Percentiles rank a stretch among this genome's conserved stretches.
These are phyloP conservation scores for Thereva unica DNA, from an alignment of 2,888 invertebrate species.

Conservation along the genomic window DNA sequence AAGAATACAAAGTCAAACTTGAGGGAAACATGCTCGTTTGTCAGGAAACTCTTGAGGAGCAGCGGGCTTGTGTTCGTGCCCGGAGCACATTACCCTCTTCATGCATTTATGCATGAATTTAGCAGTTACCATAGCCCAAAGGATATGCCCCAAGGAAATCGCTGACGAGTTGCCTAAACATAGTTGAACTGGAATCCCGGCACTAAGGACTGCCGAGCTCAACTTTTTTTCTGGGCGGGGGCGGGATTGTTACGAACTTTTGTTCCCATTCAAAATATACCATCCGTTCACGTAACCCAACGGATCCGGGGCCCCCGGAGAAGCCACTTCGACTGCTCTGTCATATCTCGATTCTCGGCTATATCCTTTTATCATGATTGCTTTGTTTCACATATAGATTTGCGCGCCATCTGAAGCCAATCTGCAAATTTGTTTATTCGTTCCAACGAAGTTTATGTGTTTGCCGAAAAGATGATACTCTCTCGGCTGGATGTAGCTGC, in stretches of 20 bases:
- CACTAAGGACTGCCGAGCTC: too few relatives aligned
- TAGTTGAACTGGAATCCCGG: conserved; percentile 5
- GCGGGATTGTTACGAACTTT: background rate
- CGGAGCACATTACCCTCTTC: conserved; percentile 19
- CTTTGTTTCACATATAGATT: conserved; percentile 42
- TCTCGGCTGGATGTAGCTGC: conserved; percentile 24
- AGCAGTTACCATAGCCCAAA: conserved; percentile 23
- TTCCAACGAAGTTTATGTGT: conserved; percentile 32
- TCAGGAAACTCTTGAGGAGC: conserved; percentile 15
- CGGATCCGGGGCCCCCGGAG: background rate
- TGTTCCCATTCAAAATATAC: conserved; percentile 7
- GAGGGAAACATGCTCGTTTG: conserved; percentile 30
- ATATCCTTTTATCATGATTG: conserved; percentile 42
- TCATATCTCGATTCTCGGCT: conserved; percentile 6
- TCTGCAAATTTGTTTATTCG: conserved; percentile 43
- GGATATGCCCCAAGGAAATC: background rate
- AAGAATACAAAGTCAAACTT: conserved; percentile 18
- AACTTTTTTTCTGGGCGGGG: too few relatives aligned
- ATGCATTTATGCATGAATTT: conserved; percentile 33
- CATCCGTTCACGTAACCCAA: background rate
- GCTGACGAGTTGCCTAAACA: background rate
- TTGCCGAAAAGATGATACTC: conserved; percentile 42
- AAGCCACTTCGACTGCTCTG: conserved; percentile 3
- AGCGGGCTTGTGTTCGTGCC: conserved; percentile 15
- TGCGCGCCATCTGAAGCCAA: conserved; percentile 41